These are phyloP conservation scores for Myopa testacea DNA, from an alignment of 2,888 invertebrate genomes.

Conservation along the genomic window DNA sequence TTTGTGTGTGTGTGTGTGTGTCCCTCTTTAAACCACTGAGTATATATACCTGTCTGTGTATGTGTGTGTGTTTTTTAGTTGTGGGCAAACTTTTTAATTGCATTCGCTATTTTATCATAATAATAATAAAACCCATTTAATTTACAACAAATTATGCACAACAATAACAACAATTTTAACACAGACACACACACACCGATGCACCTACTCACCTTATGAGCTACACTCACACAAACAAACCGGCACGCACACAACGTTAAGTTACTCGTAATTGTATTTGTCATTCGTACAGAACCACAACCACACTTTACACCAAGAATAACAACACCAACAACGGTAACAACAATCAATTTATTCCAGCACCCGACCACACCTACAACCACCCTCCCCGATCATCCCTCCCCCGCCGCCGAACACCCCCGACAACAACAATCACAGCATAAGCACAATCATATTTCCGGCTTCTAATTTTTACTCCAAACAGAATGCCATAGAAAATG, in stretches of 20 bases:
- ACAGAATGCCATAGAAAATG: conserved; percentile 30
- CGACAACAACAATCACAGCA: conserved; percentile 15
- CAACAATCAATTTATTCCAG: too few species aligned
- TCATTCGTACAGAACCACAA: conserved; percentile 39
- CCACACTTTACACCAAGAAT: conserved; percentile 25
- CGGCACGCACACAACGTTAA: conserved; percentile 43
- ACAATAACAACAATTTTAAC: not conserved
- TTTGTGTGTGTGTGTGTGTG: not conserved
- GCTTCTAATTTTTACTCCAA: conserved; percentile 39
- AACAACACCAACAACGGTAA: conserved; percentile 18
- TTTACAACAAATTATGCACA: conserved; percentile 28
- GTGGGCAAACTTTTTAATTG: conserved; percentile 29
- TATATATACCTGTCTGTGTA: not conserved
- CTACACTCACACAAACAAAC: conserved; percentile 24
- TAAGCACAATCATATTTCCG: conserved; percentile 44
- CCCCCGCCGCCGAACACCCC: not conserved
- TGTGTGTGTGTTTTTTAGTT: not conserved
- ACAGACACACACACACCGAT: not conserved
- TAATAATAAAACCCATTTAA: conserved; percentile 30
- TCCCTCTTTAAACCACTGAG: not conserved
- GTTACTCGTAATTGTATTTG: conserved; percentile 48
- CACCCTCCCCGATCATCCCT: too few species aligned
- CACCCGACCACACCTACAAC: too few species aligned
- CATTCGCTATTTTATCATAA: conserved; percentile 17
- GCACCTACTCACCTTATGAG: conserved; percentile 1